Base-by-base conservation (phyloP, 2,888 invertebrate species). In the Lypha dubia region DNA sequence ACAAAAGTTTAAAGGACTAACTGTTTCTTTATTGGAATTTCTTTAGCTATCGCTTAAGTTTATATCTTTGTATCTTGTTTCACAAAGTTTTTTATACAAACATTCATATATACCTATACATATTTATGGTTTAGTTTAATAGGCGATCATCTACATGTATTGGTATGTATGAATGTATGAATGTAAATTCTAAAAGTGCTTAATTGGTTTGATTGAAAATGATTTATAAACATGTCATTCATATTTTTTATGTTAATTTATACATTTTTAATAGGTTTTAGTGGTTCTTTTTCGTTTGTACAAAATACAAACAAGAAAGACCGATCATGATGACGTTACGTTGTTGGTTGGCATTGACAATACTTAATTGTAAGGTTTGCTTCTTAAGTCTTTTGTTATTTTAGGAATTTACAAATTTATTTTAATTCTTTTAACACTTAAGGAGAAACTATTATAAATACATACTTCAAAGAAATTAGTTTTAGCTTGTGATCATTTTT, bases 311-410 rank as follows among this genome's bases (percentile, higher is more conserved):
- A 20, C 22, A 38, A 53, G 8, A 46, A 22, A 20, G 6, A 44
- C 38, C 38, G 9, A 63, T 35, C 17, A 17, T 22, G 24, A 24
- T 62, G n/a, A n/a, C n/a, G n/a, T n/a, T n/a, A n/a, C n/a, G n/a
- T n/a, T n/a, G n/a, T n/a, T n/a, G n/a, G n/a, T n/a, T n/a, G 44
- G 3, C 20, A 28, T 22, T 71, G 35, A 11, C 28, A 41, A 51
- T 46, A 28, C 56, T 17, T 56, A 28, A 60, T 28, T 22, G 6
- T 63, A 22, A 32, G 28, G 38, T 74, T 65, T 62, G 68, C 46
- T 35, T 56, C 74, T 81, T 75, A 75, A 81, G 53, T 81, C 75
- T 70, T 81, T 81, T 70, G 58, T 79, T 68, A 22, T 2, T 8
- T 49, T n/a, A 15, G n/a, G 17, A 68, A 28, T 49, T 53, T n/a